Evolutionary conservation across 2,797 vertebrate species (phyloP).

Genomic region (Anomalospiza imberbis): DNA sequence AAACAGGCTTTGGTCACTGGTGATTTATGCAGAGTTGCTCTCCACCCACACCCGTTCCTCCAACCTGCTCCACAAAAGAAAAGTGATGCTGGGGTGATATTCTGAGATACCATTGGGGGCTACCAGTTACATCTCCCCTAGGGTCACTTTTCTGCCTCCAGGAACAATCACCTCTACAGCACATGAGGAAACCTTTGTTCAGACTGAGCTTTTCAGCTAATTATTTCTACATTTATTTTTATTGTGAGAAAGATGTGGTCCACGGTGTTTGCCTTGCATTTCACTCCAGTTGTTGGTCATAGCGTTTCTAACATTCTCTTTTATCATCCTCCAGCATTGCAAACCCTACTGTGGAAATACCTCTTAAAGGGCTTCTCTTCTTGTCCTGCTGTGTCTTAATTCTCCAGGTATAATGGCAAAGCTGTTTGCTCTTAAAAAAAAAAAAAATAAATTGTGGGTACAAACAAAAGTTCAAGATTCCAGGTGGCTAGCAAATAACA

Average conservation of each 20-base stretch:
- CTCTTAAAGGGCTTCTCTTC: neutral
- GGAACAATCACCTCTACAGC: neutral
- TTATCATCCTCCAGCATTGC: neutral
- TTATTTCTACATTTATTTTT: neutral
- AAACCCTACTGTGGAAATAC: neutral
- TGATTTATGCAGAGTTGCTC: neutral
- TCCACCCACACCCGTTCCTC: neutral
- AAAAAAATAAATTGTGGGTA: neutral
- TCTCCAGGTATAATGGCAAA: neutral
- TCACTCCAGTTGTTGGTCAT: neutral
- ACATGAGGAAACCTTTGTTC: neutral
- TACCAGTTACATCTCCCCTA: neutral
- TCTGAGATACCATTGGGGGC: neutral
- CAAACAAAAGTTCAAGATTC: neutral
- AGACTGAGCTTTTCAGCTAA: neutral
- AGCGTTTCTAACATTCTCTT: neutral
- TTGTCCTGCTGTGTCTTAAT: neutral
- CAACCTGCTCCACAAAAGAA: neutral
- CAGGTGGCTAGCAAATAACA: neutral
- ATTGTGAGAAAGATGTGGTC: neutral
- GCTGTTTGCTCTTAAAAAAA: neutral
- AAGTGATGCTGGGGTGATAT: neutral
- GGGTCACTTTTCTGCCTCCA: neutral
- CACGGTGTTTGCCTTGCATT: neutral
- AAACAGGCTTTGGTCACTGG: neutral